A percentile compares a stretch with the other conserved stretches of the same genome.
phyloP scores from a whole-genome alignment of 2,113 vertebrate genomes.

The Aldabrachelys gigantea region DNA sequence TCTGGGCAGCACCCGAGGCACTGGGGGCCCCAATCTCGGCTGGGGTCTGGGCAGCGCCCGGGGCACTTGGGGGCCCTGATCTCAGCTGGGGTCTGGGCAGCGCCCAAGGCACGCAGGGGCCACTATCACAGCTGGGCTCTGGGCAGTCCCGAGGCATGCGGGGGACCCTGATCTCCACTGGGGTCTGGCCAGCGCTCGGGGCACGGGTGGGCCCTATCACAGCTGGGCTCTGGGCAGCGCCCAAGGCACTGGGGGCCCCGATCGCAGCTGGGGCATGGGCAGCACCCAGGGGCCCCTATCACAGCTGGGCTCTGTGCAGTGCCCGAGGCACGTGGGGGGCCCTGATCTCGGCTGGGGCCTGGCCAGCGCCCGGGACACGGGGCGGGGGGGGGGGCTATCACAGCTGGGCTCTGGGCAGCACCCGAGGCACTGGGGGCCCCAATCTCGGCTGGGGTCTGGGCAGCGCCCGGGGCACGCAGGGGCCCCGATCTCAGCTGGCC shows the following conservation, averaged over 20 bases:
- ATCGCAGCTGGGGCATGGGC: rapidly evolving
- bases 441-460: not conserved
- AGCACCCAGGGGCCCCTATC: rapidly evolving
- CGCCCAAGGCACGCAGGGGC: rapidly evolving
- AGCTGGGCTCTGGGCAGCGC: too few species aligned
- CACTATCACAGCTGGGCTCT: too few species aligned
- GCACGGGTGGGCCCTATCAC: too few species aligned
- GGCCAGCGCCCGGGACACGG: rapidly evolving
- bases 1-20: too few species aligned
- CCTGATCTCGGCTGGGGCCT: not conserved
- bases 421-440: rapidly evolving
- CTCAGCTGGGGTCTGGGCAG: rapidly evolving
- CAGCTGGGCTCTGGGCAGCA: rapidly evolving
- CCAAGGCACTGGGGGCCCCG: rapidly evolving
- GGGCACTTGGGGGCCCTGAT: rapidly evolving
- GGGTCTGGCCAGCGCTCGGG: too few species aligned
- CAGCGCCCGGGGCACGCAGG: too few species aligned
- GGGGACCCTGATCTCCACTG: too few species aligned
- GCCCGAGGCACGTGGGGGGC: too few species aligned
- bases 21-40: too few species aligned
- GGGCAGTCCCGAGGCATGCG: too few species aligned
- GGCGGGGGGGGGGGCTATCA: too few species aligned
- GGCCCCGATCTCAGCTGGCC: not conserved
- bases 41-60: too few species aligned
- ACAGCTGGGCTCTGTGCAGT: not conserved